Percentiles rank a stretch among this genome's conserved stretches.
phyloP scores from a whole-genome alignment of 2,113 vertebrate genomes.

The Origma solitaria region DNA sequence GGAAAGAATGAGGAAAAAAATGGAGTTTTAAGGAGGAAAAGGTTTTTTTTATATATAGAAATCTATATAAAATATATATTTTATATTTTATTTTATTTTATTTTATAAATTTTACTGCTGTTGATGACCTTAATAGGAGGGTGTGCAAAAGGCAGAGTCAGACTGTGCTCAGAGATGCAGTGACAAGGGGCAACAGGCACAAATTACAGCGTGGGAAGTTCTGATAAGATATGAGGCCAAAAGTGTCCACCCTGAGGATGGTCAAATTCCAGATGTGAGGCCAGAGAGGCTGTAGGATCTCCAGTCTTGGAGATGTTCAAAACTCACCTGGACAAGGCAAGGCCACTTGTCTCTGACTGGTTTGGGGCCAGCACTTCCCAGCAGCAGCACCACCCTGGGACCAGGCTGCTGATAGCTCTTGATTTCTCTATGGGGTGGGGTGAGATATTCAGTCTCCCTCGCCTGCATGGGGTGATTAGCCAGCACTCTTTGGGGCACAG shows the following conservation, averaged over 20 bases:
- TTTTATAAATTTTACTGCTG: neutral
- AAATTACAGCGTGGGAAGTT: neutral
- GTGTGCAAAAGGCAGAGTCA: neutral
- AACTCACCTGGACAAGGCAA: neutral
- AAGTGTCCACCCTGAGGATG: neutral
- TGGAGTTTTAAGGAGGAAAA: neutral
- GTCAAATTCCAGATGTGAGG: neutral
- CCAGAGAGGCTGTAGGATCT: neutral
- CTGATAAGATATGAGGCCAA: neutral
- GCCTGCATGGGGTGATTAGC: neutral
- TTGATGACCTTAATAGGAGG: neutral
- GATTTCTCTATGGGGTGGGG: neutral
- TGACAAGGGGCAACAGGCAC: neutral
- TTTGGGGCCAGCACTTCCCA: neutral
- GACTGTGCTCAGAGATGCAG: neutral
- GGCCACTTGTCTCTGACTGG: neutral
- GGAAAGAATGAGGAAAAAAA: neutral
- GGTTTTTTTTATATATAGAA: too few species aligned
- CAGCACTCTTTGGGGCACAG: neutral
- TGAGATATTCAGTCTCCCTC: neutral
- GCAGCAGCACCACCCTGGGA: neutral
- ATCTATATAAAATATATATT: too few species aligned
- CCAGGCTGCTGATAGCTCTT: neutral
- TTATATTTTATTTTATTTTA: too few species aligned
- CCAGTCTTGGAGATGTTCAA: neutral